Evolutionary conservation across 2,888 invertebrate species (phyloP).

Genomic region (Lutraria lutraria): DNA sequence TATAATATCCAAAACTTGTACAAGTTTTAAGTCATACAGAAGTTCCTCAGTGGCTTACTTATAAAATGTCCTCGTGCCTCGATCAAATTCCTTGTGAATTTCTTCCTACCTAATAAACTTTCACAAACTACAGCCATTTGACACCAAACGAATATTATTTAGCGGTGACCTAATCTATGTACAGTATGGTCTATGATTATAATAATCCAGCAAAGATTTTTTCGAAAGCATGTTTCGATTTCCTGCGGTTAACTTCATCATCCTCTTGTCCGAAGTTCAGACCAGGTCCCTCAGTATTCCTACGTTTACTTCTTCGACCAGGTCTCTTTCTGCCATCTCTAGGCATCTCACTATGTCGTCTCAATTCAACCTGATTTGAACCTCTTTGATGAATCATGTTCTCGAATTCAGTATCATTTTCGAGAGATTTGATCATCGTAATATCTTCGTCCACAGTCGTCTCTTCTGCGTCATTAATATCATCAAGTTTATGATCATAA

Average conservation of each 20-base stretch:
- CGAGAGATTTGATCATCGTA: background rate
- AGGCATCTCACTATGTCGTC: background rate
- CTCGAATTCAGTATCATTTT: background rate
- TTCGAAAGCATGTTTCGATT: constrained; percentile 47
- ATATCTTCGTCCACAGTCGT: background rate
- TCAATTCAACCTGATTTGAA: background rate
- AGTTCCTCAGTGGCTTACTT: no score
- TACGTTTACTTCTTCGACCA: constrained; percentile 8
- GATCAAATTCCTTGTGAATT: no score
- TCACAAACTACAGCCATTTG: no score
- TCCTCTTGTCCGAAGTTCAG: background rate
- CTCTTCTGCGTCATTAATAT: background rate
- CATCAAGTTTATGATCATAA: background rate
- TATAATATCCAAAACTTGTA: no score
- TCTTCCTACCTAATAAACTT: no score
- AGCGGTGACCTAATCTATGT: no score
- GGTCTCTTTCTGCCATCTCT: background rate
- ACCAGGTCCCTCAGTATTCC: background rate
- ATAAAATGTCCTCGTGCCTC: no score
- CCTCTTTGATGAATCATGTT: background rate
- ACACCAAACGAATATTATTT: no score
- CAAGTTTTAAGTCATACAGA: no score
- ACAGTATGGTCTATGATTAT: background rate
- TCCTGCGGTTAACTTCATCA: constrained; percentile 32
- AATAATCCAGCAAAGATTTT: constrained; percentile 48